Base-by-base conservation (phyloP, 2,888 invertebrate genomes). In the Agonum fuliginosum region DNA sequence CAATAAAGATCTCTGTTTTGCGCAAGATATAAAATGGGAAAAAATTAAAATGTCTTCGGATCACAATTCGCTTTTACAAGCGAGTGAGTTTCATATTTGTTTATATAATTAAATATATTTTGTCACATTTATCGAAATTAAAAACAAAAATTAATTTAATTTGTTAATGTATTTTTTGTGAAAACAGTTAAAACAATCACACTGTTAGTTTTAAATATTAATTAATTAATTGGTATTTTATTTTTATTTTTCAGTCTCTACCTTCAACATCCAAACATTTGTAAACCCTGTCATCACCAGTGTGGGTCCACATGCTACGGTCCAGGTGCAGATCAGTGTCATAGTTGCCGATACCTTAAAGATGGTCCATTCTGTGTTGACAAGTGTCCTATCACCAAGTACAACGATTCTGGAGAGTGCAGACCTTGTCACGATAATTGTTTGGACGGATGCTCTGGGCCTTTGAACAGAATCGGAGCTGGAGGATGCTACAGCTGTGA, bases 401-500 rank as follows among this genome's bases (percentile, higher is more conserved):
- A 95, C 86, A 88, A 89, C 19, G 91, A 91, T 80, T 91, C 91
- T 80, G 95, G 95, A n/a, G 90, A 91, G 37, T 98, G 98, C 84
- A 90, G 90, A 81, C 89, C 90, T 1, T 98, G 98, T 83, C 96
- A 97, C 84, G 87, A 88, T 8, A 95, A 95, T 82, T 98, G 98
- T 85, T 90, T 92, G n/a, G 93, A 92, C 80, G 97, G 97, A 14
- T 99, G 99, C 86, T 92, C 93, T 0, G 99, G 99, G 0, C 96
- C 97, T 0, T 90, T 89, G 10, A 94, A 95, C 82, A 94, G 92
- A 2, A 93, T 98, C 2, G 95, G 96, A 0, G 87, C 87, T 0
- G 92, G 92, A 5, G 99, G 96, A 0, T 99, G 99, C 84, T 94
- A 94, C 81, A 94, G 94, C 2, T 99, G 99, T 86, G 94, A 94